Percentiles rank a stretch among this genome's conserved stretches.
Conservation (phyloP, 1,140 invertebrate species). For the Augochlora pura region DNA sequence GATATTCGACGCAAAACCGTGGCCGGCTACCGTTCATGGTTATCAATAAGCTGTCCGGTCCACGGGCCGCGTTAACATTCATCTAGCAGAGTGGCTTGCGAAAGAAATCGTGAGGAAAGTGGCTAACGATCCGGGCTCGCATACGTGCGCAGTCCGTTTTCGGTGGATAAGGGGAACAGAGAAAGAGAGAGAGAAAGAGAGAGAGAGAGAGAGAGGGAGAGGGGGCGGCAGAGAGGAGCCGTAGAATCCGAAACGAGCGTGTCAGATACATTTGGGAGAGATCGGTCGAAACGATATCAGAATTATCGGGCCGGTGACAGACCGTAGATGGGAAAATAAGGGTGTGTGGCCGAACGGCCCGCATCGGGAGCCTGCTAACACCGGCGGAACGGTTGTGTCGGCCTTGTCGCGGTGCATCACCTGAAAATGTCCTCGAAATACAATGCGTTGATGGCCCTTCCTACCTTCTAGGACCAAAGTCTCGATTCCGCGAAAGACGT, state of each 20-base stretch:
- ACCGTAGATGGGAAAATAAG: constrained; percentile 26
- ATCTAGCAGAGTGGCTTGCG: no score
- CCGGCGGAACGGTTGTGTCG: neutral
- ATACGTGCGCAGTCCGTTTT: neutral
- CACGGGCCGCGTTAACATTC: no score
- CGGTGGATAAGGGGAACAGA: neutral
- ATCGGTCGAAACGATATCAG: constrained; percentile 11
- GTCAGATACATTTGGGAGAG: constrained; percentile 30
- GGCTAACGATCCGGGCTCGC: neutral
- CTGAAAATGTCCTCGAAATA: constrained; percentile 32
- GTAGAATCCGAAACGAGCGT: neutral
- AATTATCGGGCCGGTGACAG: constrained; percentile 14
- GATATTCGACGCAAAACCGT: no score
- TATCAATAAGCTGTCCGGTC: no score
- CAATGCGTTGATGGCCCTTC: constrained; percentile 9
- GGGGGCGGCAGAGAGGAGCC: no score
- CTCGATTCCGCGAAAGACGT: constrained; percentile 2
- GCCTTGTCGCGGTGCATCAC: constrained; percentile 30
- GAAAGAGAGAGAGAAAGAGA: no score
- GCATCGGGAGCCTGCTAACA: constrained; percentile 29
- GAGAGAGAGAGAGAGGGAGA: no score
- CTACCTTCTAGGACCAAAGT: constrained; percentile 8
- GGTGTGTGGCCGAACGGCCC: no score
- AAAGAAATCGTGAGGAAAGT: neutral
- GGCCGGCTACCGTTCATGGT: no score